These are phyloP conservation scores for Lineus longissimus DNA, from an alignment of 1,140 invertebrate species.

Conservation along the genomic window DNA sequence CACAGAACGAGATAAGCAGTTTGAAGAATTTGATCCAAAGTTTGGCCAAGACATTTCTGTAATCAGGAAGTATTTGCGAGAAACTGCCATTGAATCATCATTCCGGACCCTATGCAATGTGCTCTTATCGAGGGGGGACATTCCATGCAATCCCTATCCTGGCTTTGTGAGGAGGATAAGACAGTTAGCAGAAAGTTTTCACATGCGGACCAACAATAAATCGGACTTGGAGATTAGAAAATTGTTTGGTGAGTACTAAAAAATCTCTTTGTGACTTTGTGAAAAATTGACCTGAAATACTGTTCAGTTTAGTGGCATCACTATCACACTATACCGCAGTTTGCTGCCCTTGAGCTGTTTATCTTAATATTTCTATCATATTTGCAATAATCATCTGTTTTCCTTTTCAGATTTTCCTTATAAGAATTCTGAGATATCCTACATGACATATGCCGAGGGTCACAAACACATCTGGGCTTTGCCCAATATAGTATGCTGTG, in stretches of 20 bases:
- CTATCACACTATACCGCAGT: too few relatives aligned
- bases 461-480: constrained; percentile 34
- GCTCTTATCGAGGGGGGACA: constrained; percentile 24
- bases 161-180: constrained; percentile 29
- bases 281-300: not conserved
- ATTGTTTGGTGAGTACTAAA: constrained; percentile 23
- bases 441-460: constrained; percentile 31
- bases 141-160: constrained; percentile 41
- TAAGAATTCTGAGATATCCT: constrained; percentile 30
- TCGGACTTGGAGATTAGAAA: constrained; percentile 25
- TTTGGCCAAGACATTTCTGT: constrained; percentile 2
- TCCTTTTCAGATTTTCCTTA: constrained; percentile 28
- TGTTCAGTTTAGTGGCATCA: not conserved
- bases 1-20: not conserved
- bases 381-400: not conserved
- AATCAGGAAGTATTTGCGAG: constrained; percentile 26
- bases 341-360: too few relatives aligned
- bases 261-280: not conserved
- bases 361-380: too few relatives aligned
- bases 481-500: constrained; percentile 30
- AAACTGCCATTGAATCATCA: constrained; percentile 28
- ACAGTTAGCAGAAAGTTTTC: constrained; percentile 35
- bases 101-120: constrained; percentile 25
- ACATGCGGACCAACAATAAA: constrained; percentile 20
- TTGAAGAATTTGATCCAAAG: not conserved